Conservation (phyloP, 2,888 invertebrate species). For the Volucella bombylans region DNA sequence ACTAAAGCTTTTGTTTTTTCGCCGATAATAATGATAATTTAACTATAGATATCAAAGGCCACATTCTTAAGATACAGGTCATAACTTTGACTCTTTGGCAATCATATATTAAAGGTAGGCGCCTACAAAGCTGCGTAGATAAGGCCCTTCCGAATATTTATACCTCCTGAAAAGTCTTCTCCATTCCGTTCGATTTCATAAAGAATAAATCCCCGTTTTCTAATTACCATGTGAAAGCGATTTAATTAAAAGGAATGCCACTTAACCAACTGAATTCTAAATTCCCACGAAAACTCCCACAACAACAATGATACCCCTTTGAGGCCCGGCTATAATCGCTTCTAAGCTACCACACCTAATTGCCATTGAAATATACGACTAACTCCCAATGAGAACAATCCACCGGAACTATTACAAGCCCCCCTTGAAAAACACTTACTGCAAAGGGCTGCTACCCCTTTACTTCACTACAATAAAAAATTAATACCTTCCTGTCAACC, state of each 20-base stretch:
- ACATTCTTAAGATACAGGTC: no score
- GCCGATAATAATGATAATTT: no score
- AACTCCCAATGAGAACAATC: constrained; percentile 43
- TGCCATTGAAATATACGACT: constrained; percentile 40
- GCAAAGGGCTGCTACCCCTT: constrained; percentile 21
- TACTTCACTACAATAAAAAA: constrained; percentile 1
- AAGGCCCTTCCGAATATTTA: no score
- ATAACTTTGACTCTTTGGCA: no score
- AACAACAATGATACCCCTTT: neutral
- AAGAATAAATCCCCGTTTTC: constrained; percentile 15
- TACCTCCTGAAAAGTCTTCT: no score
- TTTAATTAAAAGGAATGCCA: constrained; percentile 43
- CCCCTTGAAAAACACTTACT: constrained; percentile 1
- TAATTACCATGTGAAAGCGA: constrained; percentile 16
- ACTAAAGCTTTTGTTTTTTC: no score
- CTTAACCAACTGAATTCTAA: constrained; percentile 21
- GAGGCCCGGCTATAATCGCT: constrained; percentile 20
- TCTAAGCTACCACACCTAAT: constrained; percentile 46
- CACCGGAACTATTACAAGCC: constrained; percentile 26
- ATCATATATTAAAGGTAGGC: no score
- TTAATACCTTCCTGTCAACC: neutral
- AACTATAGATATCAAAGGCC: no score
- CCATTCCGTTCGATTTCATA: neutral
- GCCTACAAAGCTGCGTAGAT: no score
- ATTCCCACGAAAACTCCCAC: constrained; percentile 33